Evolutionary conservation across 2,888 invertebrate species (phyloP).

Genomic region (Acleris holmiana): DNA sequence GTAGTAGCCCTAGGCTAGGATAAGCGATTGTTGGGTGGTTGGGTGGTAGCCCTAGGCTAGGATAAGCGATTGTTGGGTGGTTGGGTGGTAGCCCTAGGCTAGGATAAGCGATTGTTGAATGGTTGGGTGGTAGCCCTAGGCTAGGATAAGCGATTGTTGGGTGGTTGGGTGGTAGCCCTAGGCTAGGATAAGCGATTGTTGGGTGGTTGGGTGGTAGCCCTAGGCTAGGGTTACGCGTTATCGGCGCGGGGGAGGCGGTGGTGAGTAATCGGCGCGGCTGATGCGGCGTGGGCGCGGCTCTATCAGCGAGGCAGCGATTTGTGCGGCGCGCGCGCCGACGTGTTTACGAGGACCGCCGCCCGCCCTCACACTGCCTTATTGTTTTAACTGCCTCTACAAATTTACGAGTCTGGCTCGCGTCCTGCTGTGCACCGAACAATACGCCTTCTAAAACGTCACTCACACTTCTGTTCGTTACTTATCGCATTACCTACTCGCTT

Average conservation of each 20-base stretch:
- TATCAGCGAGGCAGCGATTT: slow-evolving; percentile 67
- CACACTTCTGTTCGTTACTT: slow-evolving; percentile 25
- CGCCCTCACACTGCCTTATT: slow-evolving; percentile 76
- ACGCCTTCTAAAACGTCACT: slow-evolving; percentile 34
- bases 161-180: slow-evolving; percentile 17
- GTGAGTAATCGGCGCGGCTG: slow-evolving; percentile 42
- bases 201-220: slow-evolving; percentile 15
- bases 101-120: slow-evolving; percentile 26
- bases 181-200: background rate
- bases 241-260: slow-evolving; percentile 43
- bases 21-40: background rate
- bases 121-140: slow-evolving; percentile 17
- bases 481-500: background rate
- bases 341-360: slow-evolving; percentile 75
- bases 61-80: slow-evolving; percentile 18
- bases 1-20: slow-evolving; percentile 30
- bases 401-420: slow-evolving; percentile 66
- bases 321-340: slow-evolving; percentile 71
- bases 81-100: slow-evolving; percentile 19
- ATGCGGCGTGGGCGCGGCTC: slow-evolving; percentile 59
- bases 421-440: slow-evolving; percentile 53
- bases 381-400: slow-evolving; percentile 72
- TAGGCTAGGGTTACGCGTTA: slow-evolving; percentile 47
- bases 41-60: slow-evolving; percentile 23
- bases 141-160: slow-evolving; percentile 28